These are phyloP conservation scores for Allolobophora icterica DNA, from an alignment of 2,888 invertebrate genomes.

Conservation along the genomic window DNA sequence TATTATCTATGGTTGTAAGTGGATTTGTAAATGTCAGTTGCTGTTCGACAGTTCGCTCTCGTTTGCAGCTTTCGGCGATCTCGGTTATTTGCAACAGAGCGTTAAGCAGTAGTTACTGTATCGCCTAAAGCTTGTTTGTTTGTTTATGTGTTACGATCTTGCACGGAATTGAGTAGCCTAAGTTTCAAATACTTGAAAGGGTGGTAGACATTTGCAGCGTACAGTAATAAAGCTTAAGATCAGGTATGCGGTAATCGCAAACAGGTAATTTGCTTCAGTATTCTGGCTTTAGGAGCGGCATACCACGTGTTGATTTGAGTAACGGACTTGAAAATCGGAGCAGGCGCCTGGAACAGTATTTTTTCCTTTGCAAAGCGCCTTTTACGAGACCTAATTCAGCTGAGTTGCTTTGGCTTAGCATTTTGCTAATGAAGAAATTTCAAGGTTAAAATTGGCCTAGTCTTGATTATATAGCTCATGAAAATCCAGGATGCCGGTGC, in stretches of 20 bases:
- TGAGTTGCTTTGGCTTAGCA: too few species aligned
- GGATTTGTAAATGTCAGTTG: too few species aligned
- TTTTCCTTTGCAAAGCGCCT: too few species aligned
- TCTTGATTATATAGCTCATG: too few species aligned
- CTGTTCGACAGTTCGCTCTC: not conserved
- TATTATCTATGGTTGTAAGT: not conserved
- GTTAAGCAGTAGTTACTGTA: not conserved
- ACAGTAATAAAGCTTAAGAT: not conserved
- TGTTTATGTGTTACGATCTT: not conserved
- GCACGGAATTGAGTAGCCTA: not conserved
- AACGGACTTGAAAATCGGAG: too few species aligned
- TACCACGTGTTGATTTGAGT: not conserved
- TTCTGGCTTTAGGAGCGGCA: not conserved
- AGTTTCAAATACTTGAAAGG: not conserved
- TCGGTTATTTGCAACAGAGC: not conserved
- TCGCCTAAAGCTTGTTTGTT: not conserved
- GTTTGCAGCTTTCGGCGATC: not conserved
- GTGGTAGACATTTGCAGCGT: not conserved
- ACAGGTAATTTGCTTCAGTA: not conserved
- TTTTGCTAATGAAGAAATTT: too few species aligned
- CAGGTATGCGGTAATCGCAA: not conserved
- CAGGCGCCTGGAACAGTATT: too few species aligned
- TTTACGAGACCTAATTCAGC: too few species aligned
- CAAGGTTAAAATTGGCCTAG: too few species aligned
- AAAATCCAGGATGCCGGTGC: too few species aligned